phyloP scores from a whole-genome alignment of 1,140 invertebrate species.

The Ostrea edulis region DNA sequence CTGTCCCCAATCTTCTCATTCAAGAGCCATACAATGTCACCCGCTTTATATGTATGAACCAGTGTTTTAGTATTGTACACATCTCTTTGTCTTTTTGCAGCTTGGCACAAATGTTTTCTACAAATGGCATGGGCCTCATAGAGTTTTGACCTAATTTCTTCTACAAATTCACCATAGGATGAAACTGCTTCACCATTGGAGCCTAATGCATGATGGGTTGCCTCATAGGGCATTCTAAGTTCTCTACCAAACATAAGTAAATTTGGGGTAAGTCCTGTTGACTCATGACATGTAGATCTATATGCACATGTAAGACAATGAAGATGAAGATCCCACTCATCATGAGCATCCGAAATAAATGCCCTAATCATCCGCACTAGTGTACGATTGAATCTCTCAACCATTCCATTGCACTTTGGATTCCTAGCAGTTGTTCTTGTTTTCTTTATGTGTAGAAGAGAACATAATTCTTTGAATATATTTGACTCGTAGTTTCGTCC shows the following conservation, averaged over 20 bases:
- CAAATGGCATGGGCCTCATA: conserved; percentile 29
- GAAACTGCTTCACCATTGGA: not conserved
- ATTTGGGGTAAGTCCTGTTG: not conserved
- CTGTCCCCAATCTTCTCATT: not conserved
- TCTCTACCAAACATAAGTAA: not conserved
- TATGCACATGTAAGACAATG: no score
- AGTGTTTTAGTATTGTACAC: not conserved
- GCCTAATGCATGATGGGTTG: not conserved
- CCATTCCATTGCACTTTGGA: conserved; percentile 1
- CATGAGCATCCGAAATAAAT: not conserved
- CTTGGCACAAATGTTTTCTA: conserved; percentile 11
- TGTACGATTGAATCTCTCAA: not conserved
- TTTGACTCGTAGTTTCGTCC: not conserved
- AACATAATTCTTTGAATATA: no score
- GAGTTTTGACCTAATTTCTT: conserved; percentile 7
- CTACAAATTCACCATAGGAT: conserved; percentile 21
- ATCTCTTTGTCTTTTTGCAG: conserved; percentile 25
- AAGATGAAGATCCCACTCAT: not conserved
- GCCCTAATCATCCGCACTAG: not conserved
- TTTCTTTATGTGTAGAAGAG: conserved; percentile 9
- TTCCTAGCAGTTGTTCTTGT: not conserved
- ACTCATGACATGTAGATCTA: no score
- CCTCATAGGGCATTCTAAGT: not conserved
- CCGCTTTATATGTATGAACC: not conserved
- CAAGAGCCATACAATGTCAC: conserved; percentile 28